These are phyloP conservation scores for Gila orcuttii DNA, from an alignment of 2,113 vertebrate genomes.

Conservation along the genomic window DNA sequence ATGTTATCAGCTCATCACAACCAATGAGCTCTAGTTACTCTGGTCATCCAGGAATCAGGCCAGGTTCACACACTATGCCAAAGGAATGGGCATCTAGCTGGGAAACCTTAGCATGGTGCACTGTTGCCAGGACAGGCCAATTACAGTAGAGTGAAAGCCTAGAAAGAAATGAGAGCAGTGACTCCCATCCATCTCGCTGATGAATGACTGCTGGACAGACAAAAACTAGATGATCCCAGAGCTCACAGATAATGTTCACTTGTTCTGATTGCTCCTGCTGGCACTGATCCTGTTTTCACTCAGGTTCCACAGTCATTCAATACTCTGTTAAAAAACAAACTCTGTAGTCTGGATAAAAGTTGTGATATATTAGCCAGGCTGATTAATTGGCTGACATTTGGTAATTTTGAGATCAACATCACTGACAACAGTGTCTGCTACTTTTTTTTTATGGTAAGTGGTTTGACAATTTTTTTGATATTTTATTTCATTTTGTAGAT, in stretches of 20 bases:
- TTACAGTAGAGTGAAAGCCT: conserved; percentile 30
- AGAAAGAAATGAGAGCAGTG: conserved; percentile 26
- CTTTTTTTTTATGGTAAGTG: too few species aligned
- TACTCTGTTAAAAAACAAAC: not conserved
- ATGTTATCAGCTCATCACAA: conserved; percentile 11
- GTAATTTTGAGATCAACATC: not conserved
- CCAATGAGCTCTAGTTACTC: conserved; percentile 34
- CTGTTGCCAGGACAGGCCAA: conserved; percentile 62
- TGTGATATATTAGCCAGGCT: not conserved
- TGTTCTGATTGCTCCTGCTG: conserved; percentile 39
- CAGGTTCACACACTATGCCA: conserved; percentile 34
- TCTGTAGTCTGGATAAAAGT: not conserved
- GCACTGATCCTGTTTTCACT: conserved; percentile 36
- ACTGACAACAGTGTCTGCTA: not conserved
- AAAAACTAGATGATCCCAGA: conserved; percentile 18
- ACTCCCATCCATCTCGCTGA: conserved; percentile 16
- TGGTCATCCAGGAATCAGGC: conserved; percentile 4
- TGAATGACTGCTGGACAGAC: conserved; percentile 20
- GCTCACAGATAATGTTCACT: conserved; percentile 1
- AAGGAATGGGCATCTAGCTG: conserved; percentile 78
- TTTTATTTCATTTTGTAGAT: too few species aligned
- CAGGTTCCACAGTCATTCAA: conserved; percentile 25
- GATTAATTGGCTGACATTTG: not conserved
- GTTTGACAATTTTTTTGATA: too few species aligned
- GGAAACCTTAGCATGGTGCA: conserved; percentile 27